Evolutionary conservation across 2,113 vertebrate species (phyloP), one percentile per base, ranked within the genome.

Genomic region (Triplophysa siluroides): DNA sequence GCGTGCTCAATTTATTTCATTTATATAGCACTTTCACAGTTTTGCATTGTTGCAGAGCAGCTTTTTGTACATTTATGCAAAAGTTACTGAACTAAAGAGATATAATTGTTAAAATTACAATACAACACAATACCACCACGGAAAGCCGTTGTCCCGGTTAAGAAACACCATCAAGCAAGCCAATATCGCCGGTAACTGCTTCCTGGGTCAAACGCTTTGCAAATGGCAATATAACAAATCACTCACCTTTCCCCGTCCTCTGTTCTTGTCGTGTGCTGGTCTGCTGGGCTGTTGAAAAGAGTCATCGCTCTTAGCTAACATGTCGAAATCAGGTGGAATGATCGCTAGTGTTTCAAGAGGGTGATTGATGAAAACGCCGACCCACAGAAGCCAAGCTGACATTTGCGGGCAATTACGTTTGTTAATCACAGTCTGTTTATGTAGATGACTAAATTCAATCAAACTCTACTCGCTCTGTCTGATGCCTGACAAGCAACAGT

Each of bases 371-470:
- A 72, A 78, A 76, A 78, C 21, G 61, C 13, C 29, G 65, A 16
- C 26, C 29, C 41, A 6, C 41, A 81, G 67, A 83, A 33, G 23
- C 38, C 76, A 73, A 78, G 76, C 78, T 79, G 78, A 79, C 76
- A 81, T 84, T 84, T 60, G 70, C 54, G 13, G 76, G 26, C 64
- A 70, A 83, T 86, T 85, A 79, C 66, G 16, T 19, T 41, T 72
- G 70, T 80, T 86, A 78, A 83, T 82, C 83, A 85, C 64, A 43
- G 75, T 67, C 78, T 78, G 29, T 67, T 85, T 84, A 83, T 83
- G 79, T 69, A 83, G 72, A 69, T 82, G 66, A 77, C 66, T 74
- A 81, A 84, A 87, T 83, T 72, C 50, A 82, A 81, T 85, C 60
- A 72, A 70, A 76, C 47, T 14, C 56, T 56, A 9, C 62, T 47